A percentile compares a stretch with the other conserved stretches of the same genome.
phyloP scores from a whole-genome alignment of 1,140 invertebrate genomes.

The Drosophila cardini region DNA sequence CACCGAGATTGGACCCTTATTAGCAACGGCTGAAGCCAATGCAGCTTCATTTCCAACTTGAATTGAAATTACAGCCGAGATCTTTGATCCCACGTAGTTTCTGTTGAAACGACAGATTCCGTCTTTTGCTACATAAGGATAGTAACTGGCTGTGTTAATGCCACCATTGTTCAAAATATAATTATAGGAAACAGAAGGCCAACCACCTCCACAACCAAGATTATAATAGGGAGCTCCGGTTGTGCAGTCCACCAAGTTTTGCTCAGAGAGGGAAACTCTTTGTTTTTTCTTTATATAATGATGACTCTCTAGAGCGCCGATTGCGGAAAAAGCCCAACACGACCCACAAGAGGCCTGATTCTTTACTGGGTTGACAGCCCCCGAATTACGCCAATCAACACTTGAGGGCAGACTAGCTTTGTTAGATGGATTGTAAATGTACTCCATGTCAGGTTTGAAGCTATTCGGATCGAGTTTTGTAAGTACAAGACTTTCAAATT shows the following conservation, averaged over 20 bases:
- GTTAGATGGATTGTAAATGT: constrained; percentile 50
- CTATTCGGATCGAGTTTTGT: constrained; percentile 49
- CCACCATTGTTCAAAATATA: constrained; percentile 7
- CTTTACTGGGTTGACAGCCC: constrained; percentile 95
- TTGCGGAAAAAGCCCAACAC: constrained; percentile 96
- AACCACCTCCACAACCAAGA: not conserved
- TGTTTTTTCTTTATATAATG: constrained; percentile 85
- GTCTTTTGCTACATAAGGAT: not conserved
- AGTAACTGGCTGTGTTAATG: not conserved
- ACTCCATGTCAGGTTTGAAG: not conserved
- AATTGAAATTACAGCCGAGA: not conserved
- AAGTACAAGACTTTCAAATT: constrained; percentile 90
- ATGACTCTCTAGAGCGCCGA: constrained; percentile 93
- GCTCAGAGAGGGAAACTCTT: not conserved
- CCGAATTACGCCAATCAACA: constrained; percentile 94
- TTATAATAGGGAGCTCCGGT: not conserved
- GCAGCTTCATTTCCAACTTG: not conserved
- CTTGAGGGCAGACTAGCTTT: not conserved
- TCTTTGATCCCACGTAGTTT: not conserved
- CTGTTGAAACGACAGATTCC: not conserved
- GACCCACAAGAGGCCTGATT: constrained; percentile 95
- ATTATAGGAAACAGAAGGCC: not conserved
- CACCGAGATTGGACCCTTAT: constrained; percentile 3
- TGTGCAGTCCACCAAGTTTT: constrained; percentile 6
- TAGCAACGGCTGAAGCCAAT: not conserved